These are phyloP conservation scores for Anoplolepis gracilipes DNA, from an alignment of 1,140 invertebrate genomes.

Conservation along the genomic window DNA sequence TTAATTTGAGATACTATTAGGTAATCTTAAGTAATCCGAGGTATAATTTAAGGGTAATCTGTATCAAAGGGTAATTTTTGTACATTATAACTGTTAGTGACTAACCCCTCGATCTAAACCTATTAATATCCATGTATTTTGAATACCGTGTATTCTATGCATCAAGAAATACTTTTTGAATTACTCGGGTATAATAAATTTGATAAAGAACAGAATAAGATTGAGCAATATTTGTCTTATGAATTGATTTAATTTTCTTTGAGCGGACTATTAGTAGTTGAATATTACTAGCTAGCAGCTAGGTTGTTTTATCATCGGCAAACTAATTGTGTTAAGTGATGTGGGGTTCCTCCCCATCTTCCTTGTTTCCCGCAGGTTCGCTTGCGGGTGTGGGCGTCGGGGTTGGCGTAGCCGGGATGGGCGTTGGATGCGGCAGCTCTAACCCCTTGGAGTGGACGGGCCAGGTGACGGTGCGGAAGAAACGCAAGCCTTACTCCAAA, in stretches of 20 bases:
- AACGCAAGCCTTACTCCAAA: slow-evolving; percentile 98
- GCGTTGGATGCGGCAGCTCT: slow-evolving; percentile 88
- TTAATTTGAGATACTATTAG: too few relatives aligned
- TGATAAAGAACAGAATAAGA: not conserved
- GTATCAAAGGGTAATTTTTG: too few relatives aligned
- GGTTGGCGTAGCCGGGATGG: slow-evolving; percentile 87
- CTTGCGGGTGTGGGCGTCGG: slow-evolving; percentile 89
- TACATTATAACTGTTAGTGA: too few relatives aligned
- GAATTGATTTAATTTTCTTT: not conserved
- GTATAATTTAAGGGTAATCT: too few relatives aligned
- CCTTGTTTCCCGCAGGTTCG: slow-evolving; percentile 87
- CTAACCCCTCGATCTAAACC: too few relatives aligned
- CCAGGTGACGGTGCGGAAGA: slow-evolving; percentile 96
- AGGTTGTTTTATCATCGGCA: slow-evolving; percentile 75
- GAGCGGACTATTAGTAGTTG: not conserved
- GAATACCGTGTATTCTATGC: not conserved
- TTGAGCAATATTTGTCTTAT: not conserved
- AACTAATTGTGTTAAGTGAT: slow-evolving; percentile 89
- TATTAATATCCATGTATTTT: not conserved
- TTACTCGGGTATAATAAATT: not conserved
- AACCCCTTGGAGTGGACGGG: slow-evolving; percentile 97
- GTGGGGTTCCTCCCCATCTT: slow-evolving; percentile 88
- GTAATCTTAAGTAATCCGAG: too few relatives aligned
- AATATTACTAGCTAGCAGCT: slow-evolving; percentile 64
- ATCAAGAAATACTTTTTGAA: not conserved